These are phyloP conservation scores for Zaprionus inermis DNA, from an alignment of 1,140 invertebrate species.

Conservation along the genomic window DNA sequence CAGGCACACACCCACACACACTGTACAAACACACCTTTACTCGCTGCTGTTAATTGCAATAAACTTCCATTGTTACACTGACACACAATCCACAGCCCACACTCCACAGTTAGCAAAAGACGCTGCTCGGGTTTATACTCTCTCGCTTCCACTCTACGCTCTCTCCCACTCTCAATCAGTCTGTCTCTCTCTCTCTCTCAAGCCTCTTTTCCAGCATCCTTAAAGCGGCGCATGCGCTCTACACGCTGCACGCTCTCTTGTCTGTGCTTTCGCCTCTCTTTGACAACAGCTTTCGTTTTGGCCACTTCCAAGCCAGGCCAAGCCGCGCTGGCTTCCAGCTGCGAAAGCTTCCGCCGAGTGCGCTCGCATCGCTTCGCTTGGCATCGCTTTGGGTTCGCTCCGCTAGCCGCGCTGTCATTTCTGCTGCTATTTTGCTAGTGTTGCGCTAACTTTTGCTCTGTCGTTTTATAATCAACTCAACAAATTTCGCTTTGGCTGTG, in stretches of 20 bases:
- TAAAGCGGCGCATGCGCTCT: slow-evolving; percentile 73
- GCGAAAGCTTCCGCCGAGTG: slow-evolving; percentile 50
- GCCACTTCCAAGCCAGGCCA: slow-evolving; percentile 54
- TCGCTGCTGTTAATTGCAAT: slow-evolving; percentile 51
- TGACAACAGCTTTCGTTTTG: slow-evolving; percentile 17
- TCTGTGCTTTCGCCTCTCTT: slow-evolving; percentile 5
- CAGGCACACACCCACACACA: slow-evolving; percentile 25
- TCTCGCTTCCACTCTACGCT: neutral
- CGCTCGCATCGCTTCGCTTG: slow-evolving; percentile 22
- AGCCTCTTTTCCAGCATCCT: slow-evolving; percentile 57
- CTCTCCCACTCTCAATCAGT: neutral
- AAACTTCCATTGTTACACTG: slow-evolving; percentile 78
- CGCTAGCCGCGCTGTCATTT: slow-evolving; percentile 72
- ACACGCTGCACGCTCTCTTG: slow-evolving; percentile 20
- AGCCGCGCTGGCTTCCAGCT: slow-evolving; percentile 51
- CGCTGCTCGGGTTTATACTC: neutral
- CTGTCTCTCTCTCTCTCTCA: neutral
- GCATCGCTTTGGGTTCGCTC: slow-evolving; percentile 54
- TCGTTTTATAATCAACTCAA: slow-evolving; percentile 80
- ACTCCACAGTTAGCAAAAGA: neutral
- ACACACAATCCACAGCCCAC: slow-evolving; percentile 59
- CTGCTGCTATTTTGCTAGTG: slow-evolving; percentile 78
- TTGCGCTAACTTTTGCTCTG: slow-evolving; percentile 80
- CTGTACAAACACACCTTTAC: slow-evolving; percentile 4
- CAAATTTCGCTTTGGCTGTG: slow-evolving; percentile 41